Percentiles rank a stretch among this genome's conserved stretches.
phyloP scores from a whole-genome alignment of 1,140 invertebrate genomes.

The Cydia pomonella region DNA sequence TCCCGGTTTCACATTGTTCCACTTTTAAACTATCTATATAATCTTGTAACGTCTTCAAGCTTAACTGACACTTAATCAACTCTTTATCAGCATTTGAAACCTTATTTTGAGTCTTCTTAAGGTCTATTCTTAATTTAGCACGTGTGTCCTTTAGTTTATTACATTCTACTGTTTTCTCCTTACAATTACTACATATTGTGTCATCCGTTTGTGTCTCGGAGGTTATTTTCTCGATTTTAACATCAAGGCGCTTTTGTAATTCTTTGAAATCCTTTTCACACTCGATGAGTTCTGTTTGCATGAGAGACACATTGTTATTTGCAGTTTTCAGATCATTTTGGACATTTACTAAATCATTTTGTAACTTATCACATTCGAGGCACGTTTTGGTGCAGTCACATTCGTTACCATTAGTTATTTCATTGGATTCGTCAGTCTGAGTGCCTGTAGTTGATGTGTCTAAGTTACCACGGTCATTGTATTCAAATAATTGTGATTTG shows the following conservation, averaged over 20 bases:
- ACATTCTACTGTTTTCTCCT: slow-evolving; percentile 19
- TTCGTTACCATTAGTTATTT: slow-evolving; percentile 31
- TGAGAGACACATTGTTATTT: not conserved
- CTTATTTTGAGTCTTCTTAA: slow-evolving; percentile 33
- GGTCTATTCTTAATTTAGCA: slow-evolving; percentile 9
- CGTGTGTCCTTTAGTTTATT: not conserved
- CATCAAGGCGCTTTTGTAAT: not conserved
- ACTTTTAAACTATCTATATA: not conserved
- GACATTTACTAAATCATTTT: not conserved
- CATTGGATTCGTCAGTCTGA: slow-evolving; percentile 51
- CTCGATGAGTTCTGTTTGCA: slow-evolving; percentile 7
- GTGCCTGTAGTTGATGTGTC: slow-evolving; percentile 43
- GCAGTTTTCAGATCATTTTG: not conserved
- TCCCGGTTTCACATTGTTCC: not conserved
- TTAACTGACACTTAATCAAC: slow-evolving; percentile 28
- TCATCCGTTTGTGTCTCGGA: slow-evolving; percentile 15
- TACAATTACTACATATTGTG: slow-evolving; percentile 2
- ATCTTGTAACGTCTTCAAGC: slow-evolving; percentile 34
- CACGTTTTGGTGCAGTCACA: slow-evolving; percentile 18
- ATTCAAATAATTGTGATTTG: slow-evolving; percentile 37
- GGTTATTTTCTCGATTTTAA: not conserved
- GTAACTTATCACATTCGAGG: slow-evolving; percentile 1
- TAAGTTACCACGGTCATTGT: slow-evolving; percentile 39
- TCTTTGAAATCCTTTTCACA: slow-evolving; percentile 8
- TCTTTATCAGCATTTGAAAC: slow-evolving; percentile 12